Evolutionary conservation across 2,888 invertebrate genomes (phyloP), one percentile per base, ranked within the genome.

Genomic region (Achlya flavicornis): DNA sequence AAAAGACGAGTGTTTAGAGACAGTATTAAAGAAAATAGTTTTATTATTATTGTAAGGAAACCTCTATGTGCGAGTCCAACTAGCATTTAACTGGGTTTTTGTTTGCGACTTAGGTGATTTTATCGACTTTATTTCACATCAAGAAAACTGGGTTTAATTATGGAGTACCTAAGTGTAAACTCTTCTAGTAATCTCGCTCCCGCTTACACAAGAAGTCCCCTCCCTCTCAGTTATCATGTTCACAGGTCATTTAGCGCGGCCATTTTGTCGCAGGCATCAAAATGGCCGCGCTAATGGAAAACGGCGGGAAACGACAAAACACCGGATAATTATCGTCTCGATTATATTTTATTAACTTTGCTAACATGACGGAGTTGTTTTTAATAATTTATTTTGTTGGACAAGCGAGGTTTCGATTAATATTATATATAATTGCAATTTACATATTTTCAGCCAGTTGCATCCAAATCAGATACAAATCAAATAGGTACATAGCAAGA

Each of bases 141-240:
- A 26, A 26, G 26, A 26, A n/a, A 26, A 26, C 26, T 26, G 26
- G 26, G 26, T 26, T 35, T 35, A 35, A 35, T 3, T 35, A 7
- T 35, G 7, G 35, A 35, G 4, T 35, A 35, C 33, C 5, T 33
- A 35, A 35, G 7, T 6, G 7, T 43, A 43, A 12, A 14, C 6
- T n/a, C 1, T 46, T n/a, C n/a, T n/a, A 46, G 0, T 8, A 1
- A 4, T 16, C 16, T 38, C 58, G 64, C 66, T 62, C 35, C 57
- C 41, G 60, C 57, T 38, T 33, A 68, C 66, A 10, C 67, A 38
- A 59, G 63, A 62, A 65, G 4, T 4, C 8, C 66, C 0, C 64
- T 65, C 57, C 61, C 65, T 61, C 19, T 62, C 65, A 65, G 76
- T 88, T 88, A 88, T 88, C 88, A 78, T 68, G 77, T 84, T 86